phyloP scores from a whole-genome alignment of 2,113 vertebrate genomes.

The Mustelus asterias region DNA sequence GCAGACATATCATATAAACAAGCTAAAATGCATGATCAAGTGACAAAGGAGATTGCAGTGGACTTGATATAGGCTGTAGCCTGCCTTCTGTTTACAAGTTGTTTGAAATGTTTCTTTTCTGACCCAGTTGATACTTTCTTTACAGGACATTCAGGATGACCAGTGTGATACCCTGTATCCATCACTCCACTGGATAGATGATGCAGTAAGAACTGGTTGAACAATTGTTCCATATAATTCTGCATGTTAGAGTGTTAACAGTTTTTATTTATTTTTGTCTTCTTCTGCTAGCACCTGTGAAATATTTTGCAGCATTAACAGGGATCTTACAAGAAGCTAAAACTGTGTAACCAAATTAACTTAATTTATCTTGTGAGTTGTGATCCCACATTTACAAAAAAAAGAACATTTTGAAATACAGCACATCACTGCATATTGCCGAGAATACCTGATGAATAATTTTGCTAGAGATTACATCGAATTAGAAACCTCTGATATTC shows the following conservation, averaged over 20 bases:
- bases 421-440: background rate
- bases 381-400: background rate
- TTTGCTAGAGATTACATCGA: background rate
- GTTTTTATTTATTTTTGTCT: background rate
- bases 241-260: background rate
- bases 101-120: background rate
- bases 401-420: background rate
- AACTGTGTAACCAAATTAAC: background rate
- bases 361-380: background rate
- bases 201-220: conserved; percentile 7
- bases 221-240: background rate
- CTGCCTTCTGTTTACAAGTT: background rate
- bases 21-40: background rate
- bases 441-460: background rate
- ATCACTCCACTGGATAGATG: conserved; percentile 26
- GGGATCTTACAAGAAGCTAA: background rate
- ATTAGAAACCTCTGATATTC: background rate
- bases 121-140: conserved; percentile 19
- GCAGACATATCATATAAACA: background rate
- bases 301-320: background rate
- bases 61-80: background rate
- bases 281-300: background rate
- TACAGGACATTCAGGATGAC: conserved; percentile 35
- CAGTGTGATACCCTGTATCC: background rate
- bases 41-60: background rate